Evolutionary conservation across 2,113 vertebrate genomes (phyloP), one percentile per base, ranked within the genome.

Genomic region (Dasyprocta punctata): DNA sequence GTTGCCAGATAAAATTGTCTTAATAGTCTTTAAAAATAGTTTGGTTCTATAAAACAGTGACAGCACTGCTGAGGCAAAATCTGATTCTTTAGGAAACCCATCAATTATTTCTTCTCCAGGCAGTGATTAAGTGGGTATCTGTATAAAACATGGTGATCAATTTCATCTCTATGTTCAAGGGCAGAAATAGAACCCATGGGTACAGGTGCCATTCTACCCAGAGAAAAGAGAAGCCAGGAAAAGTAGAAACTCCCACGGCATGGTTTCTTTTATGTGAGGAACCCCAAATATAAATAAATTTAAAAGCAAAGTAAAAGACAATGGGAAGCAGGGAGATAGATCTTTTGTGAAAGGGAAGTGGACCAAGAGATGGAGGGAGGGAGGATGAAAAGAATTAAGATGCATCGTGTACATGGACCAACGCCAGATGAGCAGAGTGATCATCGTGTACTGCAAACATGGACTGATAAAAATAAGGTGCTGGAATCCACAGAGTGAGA

Each of bases 1-100:
- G 13, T 44, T 90, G 93, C 44, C 83, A 83, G 38, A 92, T 71
- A 58, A 82, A 92, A 49, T 65, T 84, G 36, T 87, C 87, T 52
- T 19, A 61, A 5, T 54, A 22, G 60, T 89, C 20, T 13, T 49
- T 73, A 90, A 81, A 75, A 54, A 56, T 7, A 65, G 17, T 63
- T 38, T 92, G 1, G 2, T 49, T 78, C n/a, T 67, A 36, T 90
- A 30, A 67, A 26, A 73, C 5, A 89, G 49, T 60, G 5, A 88
- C 71, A 88, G 44, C 16, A 82, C 33, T 47, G 36, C 22, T 26
- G 54, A 91, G 22, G 33, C 52, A 30, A 86, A 93, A 88, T 26
- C 3, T 13, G 14, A 89, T 86, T 77, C 20, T 49, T 38, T 83
- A 33, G 69, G 33, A 95, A 91, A 60, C 47, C 47, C 33, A 6